Evolutionary conservation across 2,888 invertebrate species (phyloP), one percentile per base, ranked within the genome.

Genomic region (Andrena dorsata): DNA sequence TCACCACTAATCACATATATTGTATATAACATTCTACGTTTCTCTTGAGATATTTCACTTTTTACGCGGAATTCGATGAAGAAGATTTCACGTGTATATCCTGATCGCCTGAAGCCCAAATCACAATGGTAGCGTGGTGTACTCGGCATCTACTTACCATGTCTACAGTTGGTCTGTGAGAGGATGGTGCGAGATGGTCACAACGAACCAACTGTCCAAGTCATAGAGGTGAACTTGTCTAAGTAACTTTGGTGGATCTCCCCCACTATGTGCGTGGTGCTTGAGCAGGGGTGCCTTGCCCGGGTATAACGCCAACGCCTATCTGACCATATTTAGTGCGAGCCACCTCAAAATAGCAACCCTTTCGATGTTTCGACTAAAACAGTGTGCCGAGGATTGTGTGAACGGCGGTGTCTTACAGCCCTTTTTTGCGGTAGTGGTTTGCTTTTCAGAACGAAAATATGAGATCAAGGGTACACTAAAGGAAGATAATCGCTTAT

Each of bases 251-350:
- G 88, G 88, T 84, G 78, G 86, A 88, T 89, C 84, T 85, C 92
- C 92, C 92, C 92, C 92, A 92, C 92, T 89, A 86, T 76, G 72
- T 66, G 32, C 41, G 56, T 78, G 83, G 78, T 85, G 83, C 80
- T 63, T 87, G 85, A 89, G 88, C 89, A 91, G 90, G 91, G 90
- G 91, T 91, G 90, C 88, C 88, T 89, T 89, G 91, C 89, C 90
- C 90, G 90, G 90, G 89, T 90, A 89, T 88, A 91, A 90, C 90
- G 88, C 90, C 91, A 90, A 91, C 91, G 90, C 89, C 91, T 90
- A 93, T 93, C 93, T 92, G 92, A 93, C 93, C 94, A 93, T 93
- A 94, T 93, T 93, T 93, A 93, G 93, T 93, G 91, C 90, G 93
- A 93, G 93, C 91, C 81, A 88, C 87, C 92, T 93, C 91, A 92